Evolutionary conservation across 2,113 vertebrate genomes (phyloP).

Genomic region (Trematocara nigrifrons): DNA sequence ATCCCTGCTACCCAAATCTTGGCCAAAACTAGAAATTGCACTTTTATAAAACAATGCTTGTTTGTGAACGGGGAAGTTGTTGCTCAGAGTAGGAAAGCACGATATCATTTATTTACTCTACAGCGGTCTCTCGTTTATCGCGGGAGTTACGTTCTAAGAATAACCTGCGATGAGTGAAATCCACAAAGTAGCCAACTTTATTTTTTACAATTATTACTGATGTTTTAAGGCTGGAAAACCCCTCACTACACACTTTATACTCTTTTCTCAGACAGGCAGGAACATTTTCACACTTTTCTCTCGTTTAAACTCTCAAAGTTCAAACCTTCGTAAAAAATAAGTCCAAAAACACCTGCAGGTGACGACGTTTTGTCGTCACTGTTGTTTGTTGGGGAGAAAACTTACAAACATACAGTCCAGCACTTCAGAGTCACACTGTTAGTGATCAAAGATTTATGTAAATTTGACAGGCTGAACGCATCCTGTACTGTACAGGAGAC

Average conservation of each 20-base stretch:
- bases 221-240: neutral
- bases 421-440: no score
- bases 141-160: neutral
- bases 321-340: accelerated
- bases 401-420: accelerated
- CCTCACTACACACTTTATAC: neutral
- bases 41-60: neutral
- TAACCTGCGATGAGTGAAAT: neutral
- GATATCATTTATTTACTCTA: neutral
- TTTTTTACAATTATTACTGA: neutral
- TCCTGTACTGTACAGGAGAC: neutral
- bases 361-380: accelerated
- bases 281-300: neutral
- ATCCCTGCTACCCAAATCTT: neutral
- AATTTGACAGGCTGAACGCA: accelerated
- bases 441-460: accelerated
- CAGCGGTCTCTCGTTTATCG: accelerated
- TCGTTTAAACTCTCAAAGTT: neutral
- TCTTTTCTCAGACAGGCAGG: neutral
- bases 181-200: neutral
- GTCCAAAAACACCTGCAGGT: accelerated
- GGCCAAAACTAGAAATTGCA: neutral
- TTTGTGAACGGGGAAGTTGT: neutral
- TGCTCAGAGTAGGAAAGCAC: neutral
- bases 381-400: no score